Evolutionary conservation across 2,888 invertebrate species (phyloP).

Genomic region (Brachypterus glaber): DNA sequence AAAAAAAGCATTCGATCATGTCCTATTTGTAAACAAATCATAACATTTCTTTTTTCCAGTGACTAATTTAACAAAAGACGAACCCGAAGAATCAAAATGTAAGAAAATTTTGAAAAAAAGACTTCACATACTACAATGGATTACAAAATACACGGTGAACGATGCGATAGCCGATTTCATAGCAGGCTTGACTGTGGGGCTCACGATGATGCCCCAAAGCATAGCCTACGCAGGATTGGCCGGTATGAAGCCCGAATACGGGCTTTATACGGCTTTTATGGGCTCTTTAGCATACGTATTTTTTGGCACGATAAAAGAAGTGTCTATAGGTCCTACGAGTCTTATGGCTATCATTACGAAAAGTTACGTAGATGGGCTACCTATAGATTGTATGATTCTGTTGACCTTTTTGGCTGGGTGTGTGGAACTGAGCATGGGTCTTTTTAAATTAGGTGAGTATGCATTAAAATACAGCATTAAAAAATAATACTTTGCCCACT

Average conservation of each 20-base stretch:
- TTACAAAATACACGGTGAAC: constrained; percentile 56
- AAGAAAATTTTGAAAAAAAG: constrained; percentile 21
- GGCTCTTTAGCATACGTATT: constrained; percentile 79
- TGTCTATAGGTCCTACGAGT: constrained; percentile 87
- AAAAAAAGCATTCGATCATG: too few relatives aligned
- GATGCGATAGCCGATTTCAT: constrained; percentile 70
- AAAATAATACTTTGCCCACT: background rate
- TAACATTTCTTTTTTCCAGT: too few relatives aligned
- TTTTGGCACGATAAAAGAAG: constrained; percentile 80
- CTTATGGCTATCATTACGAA: constrained; percentile 80
- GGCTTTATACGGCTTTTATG: constrained; percentile 85
- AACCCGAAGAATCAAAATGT: background rate
- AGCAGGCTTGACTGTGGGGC: constrained; percentile 80
- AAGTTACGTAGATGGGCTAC: constrained; percentile 60
- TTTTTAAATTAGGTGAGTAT: constrained; percentile 64
- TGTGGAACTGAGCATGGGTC: constrained; percentile 69
- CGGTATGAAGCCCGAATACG: constrained; percentile 78
- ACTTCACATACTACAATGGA: constrained; percentile 46
- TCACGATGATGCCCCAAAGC: constrained; percentile 89
- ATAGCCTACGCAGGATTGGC: constrained; percentile 86
- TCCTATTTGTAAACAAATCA: too few relatives aligned
- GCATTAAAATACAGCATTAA: background rate
- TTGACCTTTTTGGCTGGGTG: constrained; percentile 70
- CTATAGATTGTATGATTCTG: constrained; percentile 63
- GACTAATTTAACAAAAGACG: too few relatives aligned